These are phyloP conservation scores for Ceryle rudis DNA, from an alignment of 2,797 vertebrate genomes.

Conservation along the genomic window DNA sequence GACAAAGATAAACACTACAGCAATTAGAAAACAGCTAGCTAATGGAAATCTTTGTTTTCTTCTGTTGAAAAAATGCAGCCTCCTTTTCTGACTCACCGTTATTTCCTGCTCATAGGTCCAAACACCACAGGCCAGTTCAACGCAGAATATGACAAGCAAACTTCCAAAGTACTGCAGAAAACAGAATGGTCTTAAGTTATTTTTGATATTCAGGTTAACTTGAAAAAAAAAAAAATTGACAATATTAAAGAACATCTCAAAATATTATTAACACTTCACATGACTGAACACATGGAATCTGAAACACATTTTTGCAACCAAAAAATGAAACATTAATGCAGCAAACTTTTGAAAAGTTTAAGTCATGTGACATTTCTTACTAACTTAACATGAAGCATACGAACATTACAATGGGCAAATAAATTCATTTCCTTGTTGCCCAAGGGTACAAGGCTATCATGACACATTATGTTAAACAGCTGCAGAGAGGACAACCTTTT, in stretches of 20 bases:
- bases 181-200: conserved; percentile 41
- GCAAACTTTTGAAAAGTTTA: not conserved
- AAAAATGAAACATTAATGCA: not conserved
- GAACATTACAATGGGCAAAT: not conserved
- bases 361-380: not conserved
- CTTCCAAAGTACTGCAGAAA: conserved; percentile 92
- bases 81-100: conserved; percentile 77
- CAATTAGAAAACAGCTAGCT: conserved; percentile 33
- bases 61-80: conserved; percentile 13
- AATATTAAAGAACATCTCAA: not conserved
- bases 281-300: not conserved
- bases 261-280: not conserved
- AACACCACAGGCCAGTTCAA: conserved; percentile 94
- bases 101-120: conserved; percentile 93
- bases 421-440: not conserved
- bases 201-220: not conserved
- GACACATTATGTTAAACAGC: not conserved
- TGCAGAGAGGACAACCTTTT: not conserved
- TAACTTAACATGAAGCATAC: not conserved
- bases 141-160: conserved; percentile 94
- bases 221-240: not conserved
- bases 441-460: not conserved
- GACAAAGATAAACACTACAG: conserved; percentile 24
- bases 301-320: not conserved
- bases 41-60: conserved; percentile 32